phyloP scores from a whole-genome alignment of 2,888 invertebrate genomes.

The Chloromyia formosa region DNA sequence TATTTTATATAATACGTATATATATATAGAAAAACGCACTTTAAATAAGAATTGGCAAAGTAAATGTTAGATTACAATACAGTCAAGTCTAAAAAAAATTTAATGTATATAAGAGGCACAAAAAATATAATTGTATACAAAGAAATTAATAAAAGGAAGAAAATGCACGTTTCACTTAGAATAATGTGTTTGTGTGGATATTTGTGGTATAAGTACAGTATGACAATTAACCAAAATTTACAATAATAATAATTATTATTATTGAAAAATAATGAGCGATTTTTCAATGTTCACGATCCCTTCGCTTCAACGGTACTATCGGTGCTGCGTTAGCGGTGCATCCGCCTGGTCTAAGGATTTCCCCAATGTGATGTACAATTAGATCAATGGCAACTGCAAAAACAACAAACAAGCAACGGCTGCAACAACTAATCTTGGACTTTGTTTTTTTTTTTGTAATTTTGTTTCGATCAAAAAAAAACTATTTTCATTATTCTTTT shows the following conservation, averaged over 20 bases:
- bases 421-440: conserved; percentile 49
- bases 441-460: conserved; percentile 13
- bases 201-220: not conserved
- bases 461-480: conserved; percentile 4
- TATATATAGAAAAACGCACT: too few species aligned
- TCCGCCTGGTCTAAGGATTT: conserved; percentile 79
- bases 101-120: conserved; percentile 1
- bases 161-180: conserved; percentile 40
- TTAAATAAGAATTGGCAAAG: too few species aligned
- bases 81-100: not conserved
- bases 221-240: not conserved
- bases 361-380: conserved; percentile 99
- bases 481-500: conserved; percentile 27
- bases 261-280: not conserved
- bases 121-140: conserved; percentile 7
- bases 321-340: conserved; percentile 65
- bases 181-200: conserved; percentile 19
- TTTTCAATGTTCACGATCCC: conserved; percentile 51
- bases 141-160: conserved; percentile 22
- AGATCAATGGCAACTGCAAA: conserved; percentile 99
- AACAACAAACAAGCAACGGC: conserved; percentile 60
- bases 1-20: too few species aligned
- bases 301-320: conserved; percentile 57
- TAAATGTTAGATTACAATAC: conserved; percentile 24
- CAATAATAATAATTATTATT: too few species aligned